These are phyloP conservation scores for Azorinus chamasolen DNA, from an alignment of 2,888 invertebrate genomes.

Conservation along the genomic window DNA sequence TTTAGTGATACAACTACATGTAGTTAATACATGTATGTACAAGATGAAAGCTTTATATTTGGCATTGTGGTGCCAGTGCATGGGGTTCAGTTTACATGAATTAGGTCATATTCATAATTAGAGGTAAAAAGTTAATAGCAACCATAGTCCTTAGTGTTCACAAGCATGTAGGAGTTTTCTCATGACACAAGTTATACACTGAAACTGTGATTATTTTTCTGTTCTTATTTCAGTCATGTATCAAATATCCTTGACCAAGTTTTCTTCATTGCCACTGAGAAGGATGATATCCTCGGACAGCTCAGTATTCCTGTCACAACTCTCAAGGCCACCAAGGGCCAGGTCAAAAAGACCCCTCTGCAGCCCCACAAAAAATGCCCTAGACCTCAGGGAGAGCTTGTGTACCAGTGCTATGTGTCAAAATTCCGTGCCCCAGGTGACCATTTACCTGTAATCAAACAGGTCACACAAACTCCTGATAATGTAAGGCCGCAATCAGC, in stretches of 20 bases:
- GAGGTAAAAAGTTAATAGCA: too few species aligned
- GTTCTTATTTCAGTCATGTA: constrained; percentile 74
- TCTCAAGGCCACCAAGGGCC: constrained; percentile 73
- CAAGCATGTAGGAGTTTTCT: too few species aligned
- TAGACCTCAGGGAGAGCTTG: constrained; percentile 81
- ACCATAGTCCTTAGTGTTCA: too few species aligned
- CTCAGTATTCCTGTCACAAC: constrained; percentile 78
- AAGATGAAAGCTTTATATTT: too few species aligned
- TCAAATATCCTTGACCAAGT: constrained; percentile 76
- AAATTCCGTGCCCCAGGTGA: constrained; percentile 67
- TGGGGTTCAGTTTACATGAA: too few species aligned
- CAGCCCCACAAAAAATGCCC: constrained; percentile 84
- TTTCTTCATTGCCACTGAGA: constrained; percentile 83
- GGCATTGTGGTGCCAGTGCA: too few species aligned
- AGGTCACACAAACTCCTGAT: constrained; percentile 30
- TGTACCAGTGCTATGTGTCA: constrained; percentile 84
- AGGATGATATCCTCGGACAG: constrained; percentile 83
- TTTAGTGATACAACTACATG: too few species aligned
- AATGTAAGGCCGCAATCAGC: constrained; percentile 55
- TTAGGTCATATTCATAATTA: too few species aligned
- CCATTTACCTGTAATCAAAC: constrained; percentile 56
- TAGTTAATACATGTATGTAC: too few species aligned
- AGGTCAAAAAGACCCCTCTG: constrained; percentile 71
- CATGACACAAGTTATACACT: too few species aligned
- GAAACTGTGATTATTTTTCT: too few species aligned